Evolutionary conservation across 2,797 vertebrate genomes (phyloP), one percentile per base, ranked within the genome.

Genomic region (Microhierax caerulescens): DNA sequence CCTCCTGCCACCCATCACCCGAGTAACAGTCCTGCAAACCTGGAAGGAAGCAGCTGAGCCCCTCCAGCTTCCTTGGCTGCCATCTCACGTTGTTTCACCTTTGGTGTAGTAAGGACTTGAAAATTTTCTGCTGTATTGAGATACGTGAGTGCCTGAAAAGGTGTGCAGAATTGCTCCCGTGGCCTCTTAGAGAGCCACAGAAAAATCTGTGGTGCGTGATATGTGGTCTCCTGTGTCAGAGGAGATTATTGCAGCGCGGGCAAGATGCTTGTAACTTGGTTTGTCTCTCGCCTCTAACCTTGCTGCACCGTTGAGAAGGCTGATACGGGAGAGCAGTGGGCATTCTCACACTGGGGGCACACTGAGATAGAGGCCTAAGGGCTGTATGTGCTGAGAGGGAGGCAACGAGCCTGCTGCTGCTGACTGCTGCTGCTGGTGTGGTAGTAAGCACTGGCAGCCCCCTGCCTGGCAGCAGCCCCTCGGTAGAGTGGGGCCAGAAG

Each of bases 151-250:
- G 1, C 36, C 22, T 45, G 5, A 34, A 34, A 74, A 73, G 7
- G 27, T 43, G 16, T 51, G 21, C n/a, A 30, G 41, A 53, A 37
- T 41, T 3, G 0, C 20, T 45, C 51, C 45, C 23, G 5, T 16
- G 5, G 28, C 30, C 43, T 83, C 13, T 37, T 24, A 3, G 16
- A 27, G 37, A 45, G 11, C 61, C 50, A 30, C 0, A 4, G 68
- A 20, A 47, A 39, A 67, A n/a, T 10, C 30, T 16, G 36, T 23
- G 69, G 10, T 0, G 2, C 4, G 0, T 6, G 30, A 4, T 21
- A 13, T 0, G 6, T 10, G 14, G 6, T 23, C 39, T 37, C 20
- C 14, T 37, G 16, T 24, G 28, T 41, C 1, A 0, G 36, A 34
- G 53, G 41, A 80, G 59, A 3, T 30, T 1, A 25, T 14, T 43